Conservation (phyloP, 2,797 vertebrate species). For the Acipenser oxyrinchus region DNA sequence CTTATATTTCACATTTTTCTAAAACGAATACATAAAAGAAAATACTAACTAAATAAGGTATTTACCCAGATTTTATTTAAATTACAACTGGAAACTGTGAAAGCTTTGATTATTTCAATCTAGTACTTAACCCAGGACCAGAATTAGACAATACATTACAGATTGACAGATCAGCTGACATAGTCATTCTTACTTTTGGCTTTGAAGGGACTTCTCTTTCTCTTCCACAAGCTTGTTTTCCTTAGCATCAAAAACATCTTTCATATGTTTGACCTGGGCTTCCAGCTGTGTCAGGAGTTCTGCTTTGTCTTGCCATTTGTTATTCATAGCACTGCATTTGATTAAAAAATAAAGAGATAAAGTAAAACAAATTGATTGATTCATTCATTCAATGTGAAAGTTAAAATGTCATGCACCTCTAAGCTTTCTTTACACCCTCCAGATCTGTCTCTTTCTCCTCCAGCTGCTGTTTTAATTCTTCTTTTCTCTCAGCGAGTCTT, state of each 20-base stretch:
- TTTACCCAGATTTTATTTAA: too few relatives aligned
- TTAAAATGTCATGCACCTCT: constrained; percentile 55
- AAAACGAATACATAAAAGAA: too few relatives aligned
- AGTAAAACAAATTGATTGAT: constrained; percentile 13
- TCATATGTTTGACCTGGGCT: constrained; percentile 85
- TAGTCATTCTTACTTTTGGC: constrained; percentile 61
- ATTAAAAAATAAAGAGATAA: constrained; percentile 28
- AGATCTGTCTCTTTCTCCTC: constrained; percentile 79
- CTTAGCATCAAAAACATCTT: constrained; percentile 84
- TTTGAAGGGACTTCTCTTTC: constrained; percentile 71
- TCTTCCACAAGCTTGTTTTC: constrained; percentile 78
- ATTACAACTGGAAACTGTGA: too few relatives aligned
- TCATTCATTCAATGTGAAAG: background rate
- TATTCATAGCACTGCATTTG: constrained; percentile 65
- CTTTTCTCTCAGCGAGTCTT: constrained; percentile 73
- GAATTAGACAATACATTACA: background rate
- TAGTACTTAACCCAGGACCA: too few relatives aligned
- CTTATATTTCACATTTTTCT: too few relatives aligned
- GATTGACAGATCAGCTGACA: background rate
- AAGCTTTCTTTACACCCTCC: constrained; percentile 65
- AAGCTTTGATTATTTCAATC: too few relatives aligned
- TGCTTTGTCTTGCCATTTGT: constrained; percentile 86
- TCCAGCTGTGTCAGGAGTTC: constrained; percentile 80
- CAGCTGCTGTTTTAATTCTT: constrained; percentile 79
- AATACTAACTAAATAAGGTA: too few relatives aligned